Conservation (phyloP, 2,113 vertebrate genomes). For the Thamnaconus septentrionalis region DNA sequence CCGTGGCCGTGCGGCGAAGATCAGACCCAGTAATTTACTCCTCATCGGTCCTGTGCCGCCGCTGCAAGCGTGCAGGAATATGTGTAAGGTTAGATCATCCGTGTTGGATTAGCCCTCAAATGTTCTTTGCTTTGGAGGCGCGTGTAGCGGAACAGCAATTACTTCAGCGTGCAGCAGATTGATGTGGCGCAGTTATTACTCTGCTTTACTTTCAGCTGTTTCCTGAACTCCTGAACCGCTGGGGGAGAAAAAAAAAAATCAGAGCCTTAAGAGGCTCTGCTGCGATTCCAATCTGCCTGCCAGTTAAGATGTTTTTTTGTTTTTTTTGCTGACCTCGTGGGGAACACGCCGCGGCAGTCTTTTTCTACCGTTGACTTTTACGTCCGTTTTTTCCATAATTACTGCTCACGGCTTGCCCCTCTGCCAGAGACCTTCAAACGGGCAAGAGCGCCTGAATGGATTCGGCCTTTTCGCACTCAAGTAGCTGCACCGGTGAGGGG, state of each 20-base stretch:
- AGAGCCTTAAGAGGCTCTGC: background rate
- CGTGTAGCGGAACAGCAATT: background rate
- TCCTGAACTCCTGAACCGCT: no score
- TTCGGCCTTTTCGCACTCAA: constrained; percentile 6
- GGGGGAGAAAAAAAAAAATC: constrained; percentile 1
- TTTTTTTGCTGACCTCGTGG: constrained; percentile 27
- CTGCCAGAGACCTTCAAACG: background rate
- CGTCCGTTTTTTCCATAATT: constrained; percentile 31
- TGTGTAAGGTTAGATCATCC: background rate
- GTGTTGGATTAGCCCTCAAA: constrained; percentile 9
- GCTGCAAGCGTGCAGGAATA: background rate
- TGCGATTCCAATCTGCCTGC: constrained; percentile 19
- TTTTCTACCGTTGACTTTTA: constrained; percentile 47
- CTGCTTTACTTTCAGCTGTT: background rate
- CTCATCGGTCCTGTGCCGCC: background rate
- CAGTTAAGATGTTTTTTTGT: constrained; percentile 8
- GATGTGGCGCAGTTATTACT: constrained; percentile 15
- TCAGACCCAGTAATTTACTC: constrained; percentile 11
- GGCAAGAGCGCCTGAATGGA: background rate
- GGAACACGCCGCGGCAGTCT: constrained; percentile 3
- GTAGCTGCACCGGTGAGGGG: background rate
- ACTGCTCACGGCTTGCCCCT: constrained; percentile 10
- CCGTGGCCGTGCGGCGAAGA: constrained; percentile 23
- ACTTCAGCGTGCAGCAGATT: background rate
- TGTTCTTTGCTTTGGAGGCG: constrained; percentile 4